Conservation (phyloP, 2,888 invertebrate genomes). For the Nudaria mundana region DNA sequence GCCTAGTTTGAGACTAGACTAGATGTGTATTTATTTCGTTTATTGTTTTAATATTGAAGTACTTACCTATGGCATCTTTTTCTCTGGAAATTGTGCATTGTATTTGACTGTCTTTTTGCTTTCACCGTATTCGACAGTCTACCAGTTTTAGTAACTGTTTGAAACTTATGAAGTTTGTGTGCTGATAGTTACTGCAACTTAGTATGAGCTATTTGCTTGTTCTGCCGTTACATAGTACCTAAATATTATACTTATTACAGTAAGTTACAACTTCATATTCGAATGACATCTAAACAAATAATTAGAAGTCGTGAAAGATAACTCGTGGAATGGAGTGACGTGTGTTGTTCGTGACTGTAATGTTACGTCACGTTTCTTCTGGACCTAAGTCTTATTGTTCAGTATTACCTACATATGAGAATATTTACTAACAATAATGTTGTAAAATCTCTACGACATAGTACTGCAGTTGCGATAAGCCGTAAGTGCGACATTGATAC, state of each 20-base stretch:
- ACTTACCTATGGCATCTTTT: too few species aligned
- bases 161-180: too few species aligned
- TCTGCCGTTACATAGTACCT: too few species aligned
- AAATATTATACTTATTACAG: too few species aligned
- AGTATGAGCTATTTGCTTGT: background rate
- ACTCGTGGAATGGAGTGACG: conserved; percentile 65
- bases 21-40: too few species aligned
- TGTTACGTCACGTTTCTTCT: conserved; percentile 35
- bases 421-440: conserved; percentile 17
- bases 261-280: conserved; percentile 12
- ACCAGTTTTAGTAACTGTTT: too few species aligned
- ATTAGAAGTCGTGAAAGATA: conserved; percentile 67
- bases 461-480: background rate
- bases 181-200: background rate
- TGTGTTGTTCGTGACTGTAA: conserved; percentile 49
- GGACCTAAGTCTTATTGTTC: conserved; percentile 31
- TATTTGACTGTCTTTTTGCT: too few species aligned
- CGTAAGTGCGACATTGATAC: too few species aligned
- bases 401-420: conserved; percentile 13
- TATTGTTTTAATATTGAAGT: too few species aligned
- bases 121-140: too few species aligned
- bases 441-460: conserved; percentile 1
- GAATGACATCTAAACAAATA: conserved; percentile 56
- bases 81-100: too few species aligned
- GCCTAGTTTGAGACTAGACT: too few species aligned